Base-by-base conservation (phyloP, 2,888 invertebrate genomes). In the Acleris cristana region DNA sequence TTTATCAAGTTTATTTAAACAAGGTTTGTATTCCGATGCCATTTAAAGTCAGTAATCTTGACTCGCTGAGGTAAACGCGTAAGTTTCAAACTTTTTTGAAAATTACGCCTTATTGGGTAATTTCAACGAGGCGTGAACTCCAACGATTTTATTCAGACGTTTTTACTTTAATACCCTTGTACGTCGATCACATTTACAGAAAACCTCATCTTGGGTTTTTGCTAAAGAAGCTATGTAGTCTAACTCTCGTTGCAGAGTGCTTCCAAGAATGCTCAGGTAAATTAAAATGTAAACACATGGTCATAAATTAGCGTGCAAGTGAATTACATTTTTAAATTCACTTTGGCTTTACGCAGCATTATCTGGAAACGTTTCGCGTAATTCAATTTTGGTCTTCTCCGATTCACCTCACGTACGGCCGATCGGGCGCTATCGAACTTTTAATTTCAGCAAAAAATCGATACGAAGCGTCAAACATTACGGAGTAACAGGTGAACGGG, bases 401-500 rank as follows among this genome's bases (percentile, higher is more conserved):
- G 69, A 87, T 85, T 83, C 85, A 60, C 71, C 72, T 80, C 87
- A 86, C 86, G 85, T 84, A 78, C 74, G 69, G 71, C 60, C 81
- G 80, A 83, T 84, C 81, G 83, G 78, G 80, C 80, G 83, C 79
- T 79, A 84, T 86, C 81, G 84, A 89, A 89, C 84, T 85, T 87
- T 88, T 90, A 89, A 91, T 88, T 89, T 84, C 72, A 81, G 79
- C 81, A 89, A 90, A 91, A 89, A 90, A 84, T 77, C 72, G 70
- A 72, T 74, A 70, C 71, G 76, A 80, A 81, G 81, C 84, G 81
- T 85, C 84, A 84, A 84, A 86, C 83, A 85, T 83, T 80, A 79
- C 79, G 71, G 73, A 82, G 80, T 83, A 83, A 86, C 91, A 91
- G 90, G 90, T 92, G 90, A 89, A 84, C 79, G 72, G 75, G 72